Percentiles rank a stretch among this genome's conserved stretches.
Conservation (phyloP, 2,113 vertebrate genomes). For the Burhinus oedicnemus region DNA sequence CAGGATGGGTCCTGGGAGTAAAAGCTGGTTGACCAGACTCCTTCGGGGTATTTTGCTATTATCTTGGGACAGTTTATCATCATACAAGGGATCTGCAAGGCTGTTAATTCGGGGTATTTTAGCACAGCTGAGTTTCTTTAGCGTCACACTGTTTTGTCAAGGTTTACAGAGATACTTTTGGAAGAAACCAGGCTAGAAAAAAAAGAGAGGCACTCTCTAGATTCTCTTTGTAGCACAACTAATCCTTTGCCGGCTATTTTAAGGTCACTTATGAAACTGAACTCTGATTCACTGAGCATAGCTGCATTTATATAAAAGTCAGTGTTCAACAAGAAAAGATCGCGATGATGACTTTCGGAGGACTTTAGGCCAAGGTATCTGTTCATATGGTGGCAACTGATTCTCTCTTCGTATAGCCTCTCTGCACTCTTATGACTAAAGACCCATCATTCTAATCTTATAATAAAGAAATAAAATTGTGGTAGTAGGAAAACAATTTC, state of each 20-base stretch:
- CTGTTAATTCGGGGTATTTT: not conserved
- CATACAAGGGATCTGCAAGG: not conserved
- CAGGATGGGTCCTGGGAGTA: not conserved
- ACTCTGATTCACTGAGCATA: not conserved
- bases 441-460: too few species aligned
- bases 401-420: too few species aligned
- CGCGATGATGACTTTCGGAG: not conserved
- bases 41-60: not conserved
- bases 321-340: not conserved
- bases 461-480: too few species aligned
- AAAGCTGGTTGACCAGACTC: not conserved
- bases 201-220: not conserved
- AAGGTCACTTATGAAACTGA: not conserved
- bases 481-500: too few species aligned
- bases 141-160: not conserved
- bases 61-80: not conserved
- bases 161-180: not conserved
- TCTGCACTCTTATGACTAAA: too few species aligned
- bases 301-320: not conserved
- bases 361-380: not conserved
- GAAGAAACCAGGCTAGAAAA: not conserved
- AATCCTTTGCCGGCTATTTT: not conserved
- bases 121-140: not conserved
- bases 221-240: not conserved
- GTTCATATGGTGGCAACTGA: not conserved